Percentiles rank a stretch among this genome's conserved stretches.
phyloP scores from a whole-genome alignment of 2,888 invertebrate genomes.

The Drosophila subquinaria region DNA sequence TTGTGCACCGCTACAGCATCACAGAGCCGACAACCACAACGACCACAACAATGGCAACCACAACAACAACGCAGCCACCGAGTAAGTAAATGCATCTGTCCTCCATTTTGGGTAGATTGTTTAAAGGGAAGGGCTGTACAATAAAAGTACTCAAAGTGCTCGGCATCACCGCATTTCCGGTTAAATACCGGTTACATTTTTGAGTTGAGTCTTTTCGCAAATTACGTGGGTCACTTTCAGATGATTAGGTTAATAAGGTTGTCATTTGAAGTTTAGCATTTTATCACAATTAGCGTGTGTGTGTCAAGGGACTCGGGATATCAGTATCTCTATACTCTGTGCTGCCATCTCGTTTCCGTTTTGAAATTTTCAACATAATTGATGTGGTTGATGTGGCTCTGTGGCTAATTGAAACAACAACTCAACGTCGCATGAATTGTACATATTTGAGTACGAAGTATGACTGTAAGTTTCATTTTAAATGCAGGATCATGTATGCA shows the following conservation, averaged over 20 bases:
- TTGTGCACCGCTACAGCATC: constrained; percentile 85
- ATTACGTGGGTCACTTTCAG: constrained; percentile 7
- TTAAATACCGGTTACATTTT: constrained; percentile 26
- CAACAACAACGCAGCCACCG: constrained; percentile 87
- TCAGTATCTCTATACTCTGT: not conserved
- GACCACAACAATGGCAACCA: constrained; percentile 87
- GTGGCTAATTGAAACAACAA: constrained; percentile 71
- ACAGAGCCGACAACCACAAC: constrained; percentile 83
- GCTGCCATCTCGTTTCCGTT: constrained; percentile 46
- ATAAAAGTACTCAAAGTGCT: constrained; percentile 8
- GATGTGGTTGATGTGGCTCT: constrained; percentile 71
- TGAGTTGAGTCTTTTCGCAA: constrained; percentile 10
- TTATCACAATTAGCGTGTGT: constrained; percentile 49
- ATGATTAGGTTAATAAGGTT: constrained; percentile 26
- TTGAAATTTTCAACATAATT: constrained; percentile 66
- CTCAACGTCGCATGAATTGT: constrained; percentile 27
- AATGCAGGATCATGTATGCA: constrained; percentile 44
- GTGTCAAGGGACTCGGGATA: constrained; percentile 9
- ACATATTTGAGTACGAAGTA: constrained; percentile 23
- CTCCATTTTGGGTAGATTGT: constrained; percentile 1
- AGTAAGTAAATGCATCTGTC: constrained; percentile 85
- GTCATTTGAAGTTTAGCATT: constrained; percentile 43
- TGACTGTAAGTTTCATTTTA: constrained; percentile 41
- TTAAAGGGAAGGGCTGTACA: not conserved
- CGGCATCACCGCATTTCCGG: constrained; percentile 21